Conservation (phyloP, 1,140 invertebrate species). For the Penaeus japonicus region DNA sequence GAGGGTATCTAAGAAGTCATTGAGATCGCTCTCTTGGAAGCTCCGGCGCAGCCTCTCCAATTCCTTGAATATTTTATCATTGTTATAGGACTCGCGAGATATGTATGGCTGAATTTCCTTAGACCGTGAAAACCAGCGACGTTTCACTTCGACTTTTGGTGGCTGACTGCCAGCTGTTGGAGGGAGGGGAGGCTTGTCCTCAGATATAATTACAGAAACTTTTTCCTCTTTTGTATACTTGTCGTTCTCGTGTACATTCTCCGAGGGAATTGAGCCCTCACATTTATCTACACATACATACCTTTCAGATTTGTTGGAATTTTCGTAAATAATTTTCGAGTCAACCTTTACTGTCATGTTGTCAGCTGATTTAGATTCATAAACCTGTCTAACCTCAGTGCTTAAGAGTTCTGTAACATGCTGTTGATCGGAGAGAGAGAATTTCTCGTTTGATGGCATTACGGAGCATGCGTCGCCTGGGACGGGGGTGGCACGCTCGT, state of each 20-base stretch:
- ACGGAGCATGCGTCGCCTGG: not conserved
- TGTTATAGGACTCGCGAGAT: conserved; percentile 57
- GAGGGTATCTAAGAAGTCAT: conserved; percentile 56
- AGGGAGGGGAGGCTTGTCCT: conserved; percentile 52
- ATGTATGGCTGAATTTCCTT: conserved; percentile 56
- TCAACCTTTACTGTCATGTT: no score
- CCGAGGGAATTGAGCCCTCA: no score
- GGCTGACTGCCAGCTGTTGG: conserved; percentile 33
- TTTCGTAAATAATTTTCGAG: not conserved
- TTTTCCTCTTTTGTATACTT: conserved; percentile 8
- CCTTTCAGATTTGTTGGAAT: not conserved
- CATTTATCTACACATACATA: no score
- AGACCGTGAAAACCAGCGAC: conserved; percentile 38
- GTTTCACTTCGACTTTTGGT: conserved; percentile 49
- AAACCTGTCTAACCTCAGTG: no score
- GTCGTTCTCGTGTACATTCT: not conserved
- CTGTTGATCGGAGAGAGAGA: no score
- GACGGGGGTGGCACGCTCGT: not conserved
- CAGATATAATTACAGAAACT: not conserved
- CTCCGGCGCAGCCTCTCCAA: conserved; percentile 53
- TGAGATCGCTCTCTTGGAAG: conserved; percentile 56
- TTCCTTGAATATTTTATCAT: conserved; percentile 51
- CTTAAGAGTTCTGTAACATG: no score
- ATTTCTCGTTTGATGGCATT: not conserved
- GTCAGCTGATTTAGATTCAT: not conserved